Evolutionary conservation across 2,113 vertebrate genomes (phyloP).

Genomic region (Otis tarda): DNA sequence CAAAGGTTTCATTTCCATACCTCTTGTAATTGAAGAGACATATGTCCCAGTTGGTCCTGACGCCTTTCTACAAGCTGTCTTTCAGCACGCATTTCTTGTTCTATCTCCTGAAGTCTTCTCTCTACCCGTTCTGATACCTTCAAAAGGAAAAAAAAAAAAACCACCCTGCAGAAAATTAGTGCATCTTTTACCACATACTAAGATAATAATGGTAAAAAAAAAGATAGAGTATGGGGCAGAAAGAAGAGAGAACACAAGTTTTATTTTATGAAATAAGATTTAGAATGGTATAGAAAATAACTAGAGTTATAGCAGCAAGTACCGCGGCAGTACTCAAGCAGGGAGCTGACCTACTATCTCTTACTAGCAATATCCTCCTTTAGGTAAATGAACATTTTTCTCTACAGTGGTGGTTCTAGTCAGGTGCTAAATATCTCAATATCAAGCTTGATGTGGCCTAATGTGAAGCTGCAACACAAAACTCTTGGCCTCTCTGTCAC

Average conservation of each 20-base stretch:
- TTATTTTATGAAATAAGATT: background rate
- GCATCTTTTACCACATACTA: background rate
- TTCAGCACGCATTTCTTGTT: slow-evolving; percentile 82
- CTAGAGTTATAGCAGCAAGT: background rate
- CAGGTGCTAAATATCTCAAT: background rate
- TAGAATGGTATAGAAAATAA: background rate
- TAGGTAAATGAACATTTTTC: background rate
- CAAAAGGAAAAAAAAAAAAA: background rate
- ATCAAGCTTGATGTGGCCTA: background rate
- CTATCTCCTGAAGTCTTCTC: slow-evolving; percentile 87
- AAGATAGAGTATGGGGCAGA: background rate
- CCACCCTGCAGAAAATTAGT: background rate
- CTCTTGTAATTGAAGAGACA: slow-evolving; percentile 85
- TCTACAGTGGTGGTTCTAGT: background rate
- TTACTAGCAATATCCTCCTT: background rate
- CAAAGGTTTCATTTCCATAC: slow-evolving; percentile 62
- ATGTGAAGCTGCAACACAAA: background rate
- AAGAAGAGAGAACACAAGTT: background rate
- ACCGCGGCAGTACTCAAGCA: background rate
- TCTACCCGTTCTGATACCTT: slow-evolving; percentile 88
- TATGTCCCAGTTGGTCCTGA: slow-evolving; percentile 75
- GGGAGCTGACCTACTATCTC: background rate
- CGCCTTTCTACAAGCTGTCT: slow-evolving; percentile 75
- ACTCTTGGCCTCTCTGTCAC: background rate
- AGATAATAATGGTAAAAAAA: background rate